Conservation (phyloP, 37 sponge, comb jelly and placozoan species). For the Diacarnus erythraeanus region DNA sequence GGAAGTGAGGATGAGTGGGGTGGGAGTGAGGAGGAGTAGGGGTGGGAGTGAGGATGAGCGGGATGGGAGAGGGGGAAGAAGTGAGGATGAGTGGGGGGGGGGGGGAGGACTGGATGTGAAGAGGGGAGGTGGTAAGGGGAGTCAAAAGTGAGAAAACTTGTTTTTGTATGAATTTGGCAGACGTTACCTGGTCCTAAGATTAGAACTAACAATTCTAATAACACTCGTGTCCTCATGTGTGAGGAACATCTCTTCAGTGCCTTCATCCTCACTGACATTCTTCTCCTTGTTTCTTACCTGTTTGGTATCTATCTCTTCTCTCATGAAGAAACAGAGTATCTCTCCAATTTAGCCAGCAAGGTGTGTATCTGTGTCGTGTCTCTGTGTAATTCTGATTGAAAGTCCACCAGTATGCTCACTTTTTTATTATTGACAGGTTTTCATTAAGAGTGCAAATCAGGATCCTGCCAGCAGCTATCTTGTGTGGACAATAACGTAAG, state of each 20-base stretch:
- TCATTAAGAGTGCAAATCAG: constrained; percentile 12
- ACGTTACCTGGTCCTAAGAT: no score
- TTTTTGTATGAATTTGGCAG: no score
- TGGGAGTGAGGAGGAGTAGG: no score
- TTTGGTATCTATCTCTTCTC: constrained; percentile 72
- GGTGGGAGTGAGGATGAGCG: no score
- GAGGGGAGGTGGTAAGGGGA: no score
- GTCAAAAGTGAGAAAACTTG: no score
- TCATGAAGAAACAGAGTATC: constrained; percentile 54
- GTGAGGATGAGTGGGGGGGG: no score
- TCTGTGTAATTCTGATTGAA: not conserved
- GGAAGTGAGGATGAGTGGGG: no score
- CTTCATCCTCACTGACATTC: constrained; percentile 32
- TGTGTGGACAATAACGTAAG: constrained; percentile 20
- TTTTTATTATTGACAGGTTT: constrained; percentile 1
- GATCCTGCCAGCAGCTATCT: not conserved
- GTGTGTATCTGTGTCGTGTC: constrained; percentile 4
- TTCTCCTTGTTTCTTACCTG: constrained; percentile 52
- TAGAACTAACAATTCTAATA: no score
- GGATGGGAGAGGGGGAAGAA: no score
- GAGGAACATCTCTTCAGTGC: constrained; percentile 33
- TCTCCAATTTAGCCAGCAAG: constrained; percentile 60
- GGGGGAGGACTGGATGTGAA: no score
- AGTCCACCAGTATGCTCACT: not conserved
- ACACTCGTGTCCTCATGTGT: constrained; percentile 31